Evolutionary conservation across 2,113 vertebrate species (phyloP).

Genomic region (Atractosteus spatula): DNA sequence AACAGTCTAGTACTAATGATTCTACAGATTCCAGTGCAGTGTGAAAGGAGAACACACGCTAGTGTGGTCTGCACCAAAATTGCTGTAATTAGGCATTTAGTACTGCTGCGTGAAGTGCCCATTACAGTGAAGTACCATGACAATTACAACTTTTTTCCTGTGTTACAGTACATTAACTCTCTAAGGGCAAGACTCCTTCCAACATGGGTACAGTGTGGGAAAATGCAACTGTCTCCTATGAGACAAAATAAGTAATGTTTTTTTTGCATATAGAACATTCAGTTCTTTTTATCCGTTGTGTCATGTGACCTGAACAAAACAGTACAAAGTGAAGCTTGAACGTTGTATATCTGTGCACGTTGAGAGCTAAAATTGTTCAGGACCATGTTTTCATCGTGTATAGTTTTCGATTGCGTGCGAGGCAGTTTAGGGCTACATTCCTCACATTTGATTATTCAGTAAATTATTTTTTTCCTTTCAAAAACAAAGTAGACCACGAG

Average conservation of each 20-base stretch:
- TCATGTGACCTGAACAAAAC: background rate
- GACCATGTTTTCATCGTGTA: no score
- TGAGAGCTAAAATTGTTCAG: background rate
- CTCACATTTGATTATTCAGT: no score
- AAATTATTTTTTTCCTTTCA: no score
- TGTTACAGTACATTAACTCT: slow-evolving; percentile 57
- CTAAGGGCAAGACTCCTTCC: slow-evolving; percentile 19
- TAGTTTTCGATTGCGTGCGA: no score
- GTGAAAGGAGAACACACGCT: slow-evolving; percentile 48
- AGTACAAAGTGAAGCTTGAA: background rate
- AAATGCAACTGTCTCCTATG: background rate
- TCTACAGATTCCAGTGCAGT: slow-evolving; percentile 37
- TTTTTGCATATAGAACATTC: slow-evolving; percentile 10
- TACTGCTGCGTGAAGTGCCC: slow-evolving; percentile 41
- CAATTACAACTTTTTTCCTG: slow-evolving; percentile 43
- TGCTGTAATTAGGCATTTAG: slow-evolving; percentile 48
- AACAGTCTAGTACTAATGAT: slow-evolving; percentile 41
- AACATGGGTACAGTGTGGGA: background rate
- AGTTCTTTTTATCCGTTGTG: slow-evolving; percentile 6
- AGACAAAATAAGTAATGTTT: background rate
- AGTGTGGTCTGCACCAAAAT: slow-evolving; percentile 45
- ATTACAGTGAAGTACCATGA: slow-evolving; percentile 46
- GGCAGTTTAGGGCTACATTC: no score
- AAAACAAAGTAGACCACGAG: no score
- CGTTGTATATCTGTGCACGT: background rate